phyloP scores from a whole-genome alignment of 2,797 vertebrate species.

The Darevskia nairensis region DNA sequence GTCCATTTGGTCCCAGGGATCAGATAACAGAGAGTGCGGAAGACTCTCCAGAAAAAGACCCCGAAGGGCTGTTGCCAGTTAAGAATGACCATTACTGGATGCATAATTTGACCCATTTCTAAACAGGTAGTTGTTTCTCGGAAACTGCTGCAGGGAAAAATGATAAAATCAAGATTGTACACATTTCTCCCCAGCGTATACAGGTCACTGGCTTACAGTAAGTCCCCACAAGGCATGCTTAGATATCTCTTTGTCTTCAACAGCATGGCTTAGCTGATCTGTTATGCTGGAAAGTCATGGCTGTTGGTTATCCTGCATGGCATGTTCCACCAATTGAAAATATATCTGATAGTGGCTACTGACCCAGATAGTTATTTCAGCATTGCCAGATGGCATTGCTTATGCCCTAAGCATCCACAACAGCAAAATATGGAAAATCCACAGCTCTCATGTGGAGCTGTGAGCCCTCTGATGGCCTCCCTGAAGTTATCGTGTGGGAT shows the following conservation, averaged over 20 bases:
- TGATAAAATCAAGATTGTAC: background rate
- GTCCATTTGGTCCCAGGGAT: no score
- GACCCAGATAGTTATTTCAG: background rate
- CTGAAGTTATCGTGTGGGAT: background rate
- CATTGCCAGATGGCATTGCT: no score
- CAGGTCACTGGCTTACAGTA: background rate
- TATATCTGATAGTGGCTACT: background rate
- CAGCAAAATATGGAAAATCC: background rate
- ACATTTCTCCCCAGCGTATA: background rate
- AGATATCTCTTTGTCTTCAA: fast-evolving
- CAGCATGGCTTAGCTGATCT: background rate
- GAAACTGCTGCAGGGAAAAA: background rate
- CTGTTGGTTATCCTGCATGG: background rate
- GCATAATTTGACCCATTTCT: no score
- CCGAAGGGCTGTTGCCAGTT: no score
- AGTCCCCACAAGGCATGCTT: background rate
- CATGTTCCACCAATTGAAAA: background rate
- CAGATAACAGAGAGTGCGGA: no score
- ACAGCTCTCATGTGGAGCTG: background rate
- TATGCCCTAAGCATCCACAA: background rate
- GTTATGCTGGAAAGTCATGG: background rate
- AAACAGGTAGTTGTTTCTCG: background rate
- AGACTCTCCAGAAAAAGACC: no score
- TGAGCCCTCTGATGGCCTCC: background rate
- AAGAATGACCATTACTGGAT: no score